phyloP scores from a whole-genome alignment of 2,888 invertebrate genomes.

The Dromius quadrimaculatus region DNA sequence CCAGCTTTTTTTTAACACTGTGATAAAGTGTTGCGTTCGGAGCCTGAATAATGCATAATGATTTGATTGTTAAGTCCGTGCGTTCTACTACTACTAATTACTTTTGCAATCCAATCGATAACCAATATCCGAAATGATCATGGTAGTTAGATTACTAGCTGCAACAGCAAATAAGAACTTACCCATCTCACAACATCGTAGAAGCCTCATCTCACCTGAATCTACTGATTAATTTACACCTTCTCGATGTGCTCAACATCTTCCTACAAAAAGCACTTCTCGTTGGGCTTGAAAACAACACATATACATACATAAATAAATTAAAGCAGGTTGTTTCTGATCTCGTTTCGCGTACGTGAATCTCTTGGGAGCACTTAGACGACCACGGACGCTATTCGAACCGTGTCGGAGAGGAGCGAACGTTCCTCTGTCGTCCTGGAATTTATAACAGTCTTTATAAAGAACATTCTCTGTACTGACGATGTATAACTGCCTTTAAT shows the following conservation, averaged over 20 bases:
- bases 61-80: too few species aligned
- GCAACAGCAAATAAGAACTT: too few species aligned
- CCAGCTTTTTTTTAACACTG: too few species aligned
- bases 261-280: conserved; percentile 8
- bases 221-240: conserved; percentile 24
- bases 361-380: conserved; percentile 45
- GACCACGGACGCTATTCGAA: conserved; percentile 1
- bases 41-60: too few species aligned
- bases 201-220: too few species aligned
- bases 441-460: conserved; percentile 36
- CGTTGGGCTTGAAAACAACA: conserved; percentile 14
- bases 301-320: conserved; percentile 46
- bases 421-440: conserved; percentile 2
- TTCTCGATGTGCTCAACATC: conserved; percentile 28
- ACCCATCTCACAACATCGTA: too few species aligned
- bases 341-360: conserved; percentile 45
- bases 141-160: too few species aligned
- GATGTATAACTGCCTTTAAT: conserved; percentile 27
- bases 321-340: conserved; percentile 43
- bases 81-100: too few species aligned
- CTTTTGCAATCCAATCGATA: too few species aligned
- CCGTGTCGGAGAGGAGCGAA: not conserved
- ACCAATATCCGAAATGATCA: too few species aligned
- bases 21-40: too few species aligned
- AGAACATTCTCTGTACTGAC: conserved; percentile 15